Evolutionary conservation across 2,888 invertebrate species (phyloP).

Genomic region (Hermaeophaga mercurialis): DNA sequence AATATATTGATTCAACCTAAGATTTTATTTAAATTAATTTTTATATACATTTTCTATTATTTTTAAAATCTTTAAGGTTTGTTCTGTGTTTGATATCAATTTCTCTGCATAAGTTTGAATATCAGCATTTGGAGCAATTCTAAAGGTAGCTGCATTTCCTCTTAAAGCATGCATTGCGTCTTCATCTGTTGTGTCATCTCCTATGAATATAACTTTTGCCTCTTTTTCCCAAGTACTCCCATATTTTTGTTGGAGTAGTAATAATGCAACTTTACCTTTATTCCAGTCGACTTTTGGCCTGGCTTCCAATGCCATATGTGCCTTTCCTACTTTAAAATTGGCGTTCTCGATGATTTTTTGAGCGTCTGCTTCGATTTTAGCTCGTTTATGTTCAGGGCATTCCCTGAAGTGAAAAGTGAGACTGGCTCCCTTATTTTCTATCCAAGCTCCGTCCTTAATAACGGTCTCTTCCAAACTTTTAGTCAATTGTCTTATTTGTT

Average conservation of each 20-base stretch:
- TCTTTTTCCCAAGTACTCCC: slow-evolving; percentile 89
- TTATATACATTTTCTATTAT: slow-evolving; percentile 34
- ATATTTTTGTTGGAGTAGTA: slow-evolving; percentile 84
- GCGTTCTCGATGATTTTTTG: slow-evolving; percentile 72
- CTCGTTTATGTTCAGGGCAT: slow-evolving; percentile 67
- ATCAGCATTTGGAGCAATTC: slow-evolving; percentile 64
- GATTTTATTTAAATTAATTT: too few species aligned
- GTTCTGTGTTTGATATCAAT: slow-evolving; percentile 37
- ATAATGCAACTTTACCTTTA: slow-evolving; percentile 85
- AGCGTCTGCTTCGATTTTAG: slow-evolving; percentile 72
- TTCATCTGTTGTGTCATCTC: slow-evolving; percentile 87
- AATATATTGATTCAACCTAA: too few species aligned
- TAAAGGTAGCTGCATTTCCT: slow-evolving; percentile 91
- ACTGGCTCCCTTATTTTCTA: slow-evolving; percentile 85
- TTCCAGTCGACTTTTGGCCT: slow-evolving; percentile 91
- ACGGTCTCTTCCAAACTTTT: slow-evolving; percentile 82
- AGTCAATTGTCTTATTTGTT: slow-evolving; percentile 75
- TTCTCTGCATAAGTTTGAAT: slow-evolving; percentile 39
- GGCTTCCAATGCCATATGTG: slow-evolving; percentile 86
- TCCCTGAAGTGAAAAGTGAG: slow-evolving; percentile 87
- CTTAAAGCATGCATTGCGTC: slow-evolving; percentile 90
- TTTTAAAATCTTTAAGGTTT: slow-evolving; percentile 38
- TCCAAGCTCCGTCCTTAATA: slow-evolving; percentile 87
- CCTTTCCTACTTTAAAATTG: slow-evolving; percentile 78
- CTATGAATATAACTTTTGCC: slow-evolving; percentile 85